Evolutionary conservation across 2,888 invertebrate species (phyloP).

Genomic region (Protula sp.): DNA sequence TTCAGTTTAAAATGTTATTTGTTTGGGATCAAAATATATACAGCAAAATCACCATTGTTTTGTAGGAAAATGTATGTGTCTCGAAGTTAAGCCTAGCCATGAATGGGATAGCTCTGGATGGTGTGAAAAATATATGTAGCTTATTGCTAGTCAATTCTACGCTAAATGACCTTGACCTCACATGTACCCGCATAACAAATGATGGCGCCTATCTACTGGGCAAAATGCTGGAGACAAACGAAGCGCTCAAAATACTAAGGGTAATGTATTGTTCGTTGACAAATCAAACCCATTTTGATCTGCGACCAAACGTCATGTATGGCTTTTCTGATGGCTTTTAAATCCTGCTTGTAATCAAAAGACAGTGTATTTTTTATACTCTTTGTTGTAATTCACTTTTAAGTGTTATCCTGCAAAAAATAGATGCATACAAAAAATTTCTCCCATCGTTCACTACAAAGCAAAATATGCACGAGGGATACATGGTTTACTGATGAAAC

Average conservation of each 20-base stretch:
- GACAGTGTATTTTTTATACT: too few species aligned
- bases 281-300: too few species aligned
- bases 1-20: background rate
- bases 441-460: too few species aligned
- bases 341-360: too few species aligned
- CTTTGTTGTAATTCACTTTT: too few species aligned
- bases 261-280: background rate
- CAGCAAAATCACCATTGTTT: background rate
- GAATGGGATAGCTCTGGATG: background rate
- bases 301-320: too few species aligned
- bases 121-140: background rate
- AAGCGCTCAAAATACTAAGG: background rate
- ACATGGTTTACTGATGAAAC: too few species aligned
- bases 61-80: background rate
- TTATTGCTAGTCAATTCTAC: background rate
- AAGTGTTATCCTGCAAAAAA: too few species aligned
- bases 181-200: background rate
- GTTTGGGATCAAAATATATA: too few species aligned
- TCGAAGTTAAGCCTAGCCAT: background rate
- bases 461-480: too few species aligned
- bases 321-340: too few species aligned
- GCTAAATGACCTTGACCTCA: slow-evolving; percentile 1
- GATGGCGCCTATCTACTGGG: background rate
- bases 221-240: background rate
- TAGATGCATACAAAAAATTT: too few species aligned